These are phyloP conservation scores for Nibea coibor DNA, from an alignment of 2,113 vertebrate species.

Conservation along the genomic window DNA sequence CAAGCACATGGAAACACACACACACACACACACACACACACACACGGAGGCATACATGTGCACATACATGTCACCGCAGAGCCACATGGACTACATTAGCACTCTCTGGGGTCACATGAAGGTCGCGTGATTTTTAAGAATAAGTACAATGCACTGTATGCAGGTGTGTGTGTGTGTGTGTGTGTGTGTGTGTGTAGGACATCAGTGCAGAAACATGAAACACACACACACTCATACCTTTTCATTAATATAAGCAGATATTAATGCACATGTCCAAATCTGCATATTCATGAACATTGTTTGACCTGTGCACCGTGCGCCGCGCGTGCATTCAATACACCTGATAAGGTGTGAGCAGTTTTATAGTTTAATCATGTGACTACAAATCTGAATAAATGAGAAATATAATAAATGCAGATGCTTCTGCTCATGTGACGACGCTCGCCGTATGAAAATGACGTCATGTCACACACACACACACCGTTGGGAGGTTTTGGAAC, in stretches of 20 bases:
- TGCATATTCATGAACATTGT: slow-evolving; percentile 9
- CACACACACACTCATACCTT: not conserved
- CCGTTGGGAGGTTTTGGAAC: not conserved
- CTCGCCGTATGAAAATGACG: not conserved
- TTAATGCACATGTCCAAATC: not conserved
- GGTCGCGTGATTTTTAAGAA: slow-evolving; percentile 4
- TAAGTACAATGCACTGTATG: too few relatives aligned
- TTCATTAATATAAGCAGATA: not conserved
- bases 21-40: not conserved
- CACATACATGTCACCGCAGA: not conserved
- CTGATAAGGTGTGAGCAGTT: not conserved
- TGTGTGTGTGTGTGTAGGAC: not conserved
- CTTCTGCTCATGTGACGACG: not conserved
- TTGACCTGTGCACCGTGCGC: not conserved
- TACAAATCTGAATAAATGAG: not conserved
- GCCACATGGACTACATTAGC: not conserved
- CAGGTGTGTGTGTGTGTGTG: too few relatives aligned
- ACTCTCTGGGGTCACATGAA: not conserved
- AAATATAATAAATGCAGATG: not conserved
- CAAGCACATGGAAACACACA: not conserved
- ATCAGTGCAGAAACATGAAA: not conserved
- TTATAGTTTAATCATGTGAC: not conserved
- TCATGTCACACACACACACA: not conserved
- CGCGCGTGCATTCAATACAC: not conserved
- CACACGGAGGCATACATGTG: too few relatives aligned